Evolutionary conservation across 2,888 invertebrate genomes (phyloP).

Genomic region (Drepanosiphum platanoidis): DNA sequence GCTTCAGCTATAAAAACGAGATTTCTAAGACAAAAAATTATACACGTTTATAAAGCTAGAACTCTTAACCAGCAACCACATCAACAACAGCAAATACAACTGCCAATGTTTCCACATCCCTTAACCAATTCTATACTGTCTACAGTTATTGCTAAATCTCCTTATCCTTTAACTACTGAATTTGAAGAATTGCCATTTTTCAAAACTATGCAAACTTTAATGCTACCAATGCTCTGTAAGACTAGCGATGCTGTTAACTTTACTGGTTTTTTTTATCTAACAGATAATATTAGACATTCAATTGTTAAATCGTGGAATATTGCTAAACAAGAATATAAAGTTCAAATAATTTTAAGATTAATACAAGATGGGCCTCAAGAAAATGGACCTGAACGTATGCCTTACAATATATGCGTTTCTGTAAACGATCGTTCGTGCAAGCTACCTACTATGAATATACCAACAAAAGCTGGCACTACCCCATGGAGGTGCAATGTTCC

Average conservation of each 20-base stretch:
- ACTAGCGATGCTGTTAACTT: slow-evolving; percentile 17
- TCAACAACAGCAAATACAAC: too few relatives aligned
- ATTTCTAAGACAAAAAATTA: too few relatives aligned
- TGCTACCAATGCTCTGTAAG: slow-evolving; percentile 38
- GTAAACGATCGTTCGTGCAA: slow-evolving; percentile 46
- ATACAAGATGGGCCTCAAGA: slow-evolving; percentile 16
- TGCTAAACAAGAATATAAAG: slow-evolving; percentile 46
- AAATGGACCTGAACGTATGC: slow-evolving; percentile 48
- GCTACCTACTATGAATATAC: slow-evolving; percentile 49
- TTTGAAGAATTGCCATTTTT: slow-evolving; percentile 52
- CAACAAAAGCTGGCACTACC: slow-evolving; percentile 52
- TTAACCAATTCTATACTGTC: too few relatives aligned
- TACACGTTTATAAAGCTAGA: too few relatives aligned
- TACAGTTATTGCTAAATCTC: not conserved
- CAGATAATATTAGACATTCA: slow-evolving; percentile 40
- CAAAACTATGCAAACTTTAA: slow-evolving; percentile 19
- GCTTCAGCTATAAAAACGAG: too few relatives aligned
- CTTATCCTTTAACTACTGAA: not conserved
- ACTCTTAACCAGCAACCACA: too few relatives aligned
- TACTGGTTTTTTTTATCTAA: slow-evolving; percentile 36
- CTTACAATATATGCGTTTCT: slow-evolving; percentile 45
- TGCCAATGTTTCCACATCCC: too few relatives aligned
- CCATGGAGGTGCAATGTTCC: slow-evolving; percentile 56
- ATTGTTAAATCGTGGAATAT: slow-evolving; percentile 53
- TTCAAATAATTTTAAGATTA: slow-evolving; percentile 56